These are phyloP conservation scores for Euzetes globulus DNA, from an alignment of 2,888 invertebrate species.

Conservation along the genomic window DNA sequence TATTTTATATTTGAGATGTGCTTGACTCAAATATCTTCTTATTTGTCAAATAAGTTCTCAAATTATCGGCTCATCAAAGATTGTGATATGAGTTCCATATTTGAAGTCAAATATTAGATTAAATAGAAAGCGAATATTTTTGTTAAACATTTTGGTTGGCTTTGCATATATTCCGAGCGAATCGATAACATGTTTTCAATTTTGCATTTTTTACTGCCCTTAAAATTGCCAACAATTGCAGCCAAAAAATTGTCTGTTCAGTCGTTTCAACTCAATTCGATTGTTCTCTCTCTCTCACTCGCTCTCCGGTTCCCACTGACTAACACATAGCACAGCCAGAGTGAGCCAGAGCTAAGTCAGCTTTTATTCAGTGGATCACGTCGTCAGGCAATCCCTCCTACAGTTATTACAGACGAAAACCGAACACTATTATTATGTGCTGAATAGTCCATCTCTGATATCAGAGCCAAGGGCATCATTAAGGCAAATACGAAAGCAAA, in stretches of 20 bases:
- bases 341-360: background rate
- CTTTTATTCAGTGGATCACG: conserved; percentile 5
- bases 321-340: background rate
- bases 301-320: background rate
- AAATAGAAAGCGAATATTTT: no score
- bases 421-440: conserved; percentile 25
- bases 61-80: no score
- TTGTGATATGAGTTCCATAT: no score
- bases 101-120: no score
- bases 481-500: no score
- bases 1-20: background rate
- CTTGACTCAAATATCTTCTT: background rate
- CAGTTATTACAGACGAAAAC: conserved; percentile 19
- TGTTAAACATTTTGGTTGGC: no score
- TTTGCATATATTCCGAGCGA: background rate
- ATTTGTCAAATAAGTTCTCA: background rate
- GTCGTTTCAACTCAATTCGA: conserved; percentile 8
- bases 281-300: background rate
- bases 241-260: conserved; percentile 10
- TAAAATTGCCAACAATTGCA: background rate
- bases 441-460: background rate
- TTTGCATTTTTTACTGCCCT: background rate
- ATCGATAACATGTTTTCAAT: conserved; percentile 2
- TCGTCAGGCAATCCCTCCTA: conserved; percentile 26
- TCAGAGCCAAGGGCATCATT: background rate